phyloP scores from a whole-genome alignment of 2,888 invertebrate species.

The Epirrita christyi region DNA sequence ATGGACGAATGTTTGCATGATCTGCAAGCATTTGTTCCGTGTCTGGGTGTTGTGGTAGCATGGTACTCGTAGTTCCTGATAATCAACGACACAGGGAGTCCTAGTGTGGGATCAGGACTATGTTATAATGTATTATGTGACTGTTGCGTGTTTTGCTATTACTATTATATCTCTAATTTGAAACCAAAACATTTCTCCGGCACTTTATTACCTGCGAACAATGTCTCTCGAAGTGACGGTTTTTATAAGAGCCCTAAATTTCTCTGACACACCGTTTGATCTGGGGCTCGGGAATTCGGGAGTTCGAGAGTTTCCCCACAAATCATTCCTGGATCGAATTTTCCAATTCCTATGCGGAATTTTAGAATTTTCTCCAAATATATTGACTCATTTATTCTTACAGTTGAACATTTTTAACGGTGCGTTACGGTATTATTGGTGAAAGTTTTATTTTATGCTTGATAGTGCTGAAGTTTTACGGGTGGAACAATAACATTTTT shows the following conservation, averaged over 20 bases:
- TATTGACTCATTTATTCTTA: constrained; percentile 19
- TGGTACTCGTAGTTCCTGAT: no score
- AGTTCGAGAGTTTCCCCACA: constrained; percentile 8
- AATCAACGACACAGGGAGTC: no score
- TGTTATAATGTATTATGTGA: no score
- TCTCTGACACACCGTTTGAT: constrained; percentile 40
- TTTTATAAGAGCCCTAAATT: constrained; percentile 46
- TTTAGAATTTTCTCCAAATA: constrained; percentile 7
- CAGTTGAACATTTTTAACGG: constrained; percentile 12
- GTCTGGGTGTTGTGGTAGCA: no score
- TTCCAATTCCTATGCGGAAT: constrained; percentile 21
- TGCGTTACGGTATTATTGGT: constrained; percentile 12
- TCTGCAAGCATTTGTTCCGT: no score
- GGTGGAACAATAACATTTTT: constrained; percentile 3
- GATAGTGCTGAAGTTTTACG: constrained; percentile 11
- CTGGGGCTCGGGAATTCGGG: constrained; percentile 29
- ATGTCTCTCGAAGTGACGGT: constrained; percentile 53
- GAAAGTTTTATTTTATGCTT: constrained; percentile 15
- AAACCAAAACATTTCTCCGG: constrained; percentile 46
- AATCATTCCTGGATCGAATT: constrained; percentile 30
- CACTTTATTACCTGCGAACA: constrained; percentile 55
- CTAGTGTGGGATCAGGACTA: no score
- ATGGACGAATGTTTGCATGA: no score
- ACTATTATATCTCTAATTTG: no score
- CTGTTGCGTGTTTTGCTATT: no score